Conservation (phyloP, 2,113 vertebrate genomes). For the Mystacornis crossleyi region DNA sequence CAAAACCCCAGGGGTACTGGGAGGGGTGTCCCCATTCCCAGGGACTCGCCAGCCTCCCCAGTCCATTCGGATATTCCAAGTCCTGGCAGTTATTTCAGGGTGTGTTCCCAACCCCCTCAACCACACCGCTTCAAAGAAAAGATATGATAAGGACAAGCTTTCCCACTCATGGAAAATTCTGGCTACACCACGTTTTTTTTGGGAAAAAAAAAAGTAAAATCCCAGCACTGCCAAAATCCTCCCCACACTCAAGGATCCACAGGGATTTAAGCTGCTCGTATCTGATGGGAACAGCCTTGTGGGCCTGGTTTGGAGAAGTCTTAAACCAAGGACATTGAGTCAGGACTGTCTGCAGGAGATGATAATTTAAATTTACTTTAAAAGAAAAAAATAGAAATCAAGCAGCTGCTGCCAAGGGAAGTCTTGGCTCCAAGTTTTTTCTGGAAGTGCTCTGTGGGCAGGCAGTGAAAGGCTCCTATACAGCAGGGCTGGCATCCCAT, state of each 20-base stretch:
- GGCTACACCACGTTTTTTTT: background rate
- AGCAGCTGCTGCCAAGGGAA: slow-evolving; percentile 62
- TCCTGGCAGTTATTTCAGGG: background rate
- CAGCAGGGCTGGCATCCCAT: slow-evolving; percentile 60
- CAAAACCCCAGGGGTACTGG: background rate
- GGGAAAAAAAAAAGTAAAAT: background rate
- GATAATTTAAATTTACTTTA: slow-evolving; percentile 34
- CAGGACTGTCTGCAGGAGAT: slow-evolving; percentile 26
- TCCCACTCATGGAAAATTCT: background rate
- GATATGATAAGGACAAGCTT: rapidly evolving
- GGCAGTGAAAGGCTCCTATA: slow-evolving; percentile 63
- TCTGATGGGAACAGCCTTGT: background rate
- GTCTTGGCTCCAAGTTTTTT: slow-evolving; percentile 54
- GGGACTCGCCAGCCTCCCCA: background rate
- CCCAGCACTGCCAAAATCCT: background rate
- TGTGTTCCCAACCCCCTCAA: background rate
- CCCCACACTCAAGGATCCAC: background rate
- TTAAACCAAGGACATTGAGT: slow-evolving; percentile 18
- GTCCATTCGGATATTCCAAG: background rate
- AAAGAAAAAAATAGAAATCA: background rate
- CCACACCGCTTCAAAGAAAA: no score
- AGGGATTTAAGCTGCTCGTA: background rate
- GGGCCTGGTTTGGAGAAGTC: background rate
- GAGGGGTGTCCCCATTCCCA: background rate
- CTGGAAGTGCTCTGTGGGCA: slow-evolving; percentile 69